Base-by-base conservation (phyloP, 2,113 vertebrate genomes). In the mouse (Mus musculus) region DNA sequence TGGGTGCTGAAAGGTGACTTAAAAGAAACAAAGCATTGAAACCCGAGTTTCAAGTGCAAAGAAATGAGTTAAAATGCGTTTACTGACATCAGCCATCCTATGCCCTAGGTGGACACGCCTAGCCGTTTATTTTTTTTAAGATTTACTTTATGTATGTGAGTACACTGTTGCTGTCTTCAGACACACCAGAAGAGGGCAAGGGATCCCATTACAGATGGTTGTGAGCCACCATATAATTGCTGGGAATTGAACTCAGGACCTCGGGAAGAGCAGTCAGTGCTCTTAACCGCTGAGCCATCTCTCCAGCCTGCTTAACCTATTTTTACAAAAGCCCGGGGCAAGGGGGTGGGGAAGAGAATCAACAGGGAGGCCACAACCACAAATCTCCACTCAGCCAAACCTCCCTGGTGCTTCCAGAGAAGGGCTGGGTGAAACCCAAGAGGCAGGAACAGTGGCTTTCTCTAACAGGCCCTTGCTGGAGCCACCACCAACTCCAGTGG, bases 361-460 rank as follows among this genome's bases (percentile, higher is more conserved):
- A 0, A 5, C 0, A 4, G 17, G 1, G 5, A 28, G 33, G 33
- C 5, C 3, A 24, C 0, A 52, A 14, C 4, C 26, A 19, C 36
- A 17, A 3, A 14, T 2, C 8, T 28, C 19, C 46, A 56, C 6
- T 36, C 86, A 88, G 52, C 36, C 36, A 73, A 56, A 75, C 8
- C 52, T 59, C 36, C 36, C 12, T 2, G 26, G 39, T 3, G 59
- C 13, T 71, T 8, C 3, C 0, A 3, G 28, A 14, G 9, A 19
- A 26, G 71, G 63, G 67, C 42, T 33, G 10, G 49, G 24, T 0
- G 0, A 72, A 88, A 9, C 13, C 12, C 22, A 3, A 13, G 36
- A 0, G 1, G 11, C 26, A 7, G 17, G 17, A 42, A 20, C 26
- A 39, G 20, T 14, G 30, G 5, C 93, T 8, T 63, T 36, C 39